A percentile compares a stretch with the other conserved stretches of the same genome.
phyloP scores from a whole-genome alignment of 2,797 vertebrate species.

The Coreius guichenoti region DNA sequence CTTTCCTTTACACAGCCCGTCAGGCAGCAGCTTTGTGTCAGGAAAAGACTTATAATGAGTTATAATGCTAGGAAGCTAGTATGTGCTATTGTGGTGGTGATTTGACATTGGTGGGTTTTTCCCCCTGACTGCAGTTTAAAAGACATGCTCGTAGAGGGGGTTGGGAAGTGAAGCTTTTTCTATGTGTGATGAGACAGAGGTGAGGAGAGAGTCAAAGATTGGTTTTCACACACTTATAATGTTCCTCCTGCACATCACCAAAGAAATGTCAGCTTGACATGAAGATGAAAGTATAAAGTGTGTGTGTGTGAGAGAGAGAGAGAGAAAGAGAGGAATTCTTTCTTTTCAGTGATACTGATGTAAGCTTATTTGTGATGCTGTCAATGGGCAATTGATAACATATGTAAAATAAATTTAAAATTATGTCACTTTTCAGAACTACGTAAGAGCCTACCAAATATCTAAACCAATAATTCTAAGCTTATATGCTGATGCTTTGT shows the following conservation, averaged over 20 bases:
- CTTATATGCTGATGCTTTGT: background rate
- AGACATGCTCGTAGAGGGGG: background rate
- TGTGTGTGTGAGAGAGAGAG: background rate
- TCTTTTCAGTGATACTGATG: background rate
- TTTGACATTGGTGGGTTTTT: background rate
- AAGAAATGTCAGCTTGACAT: constrained; percentile 16
- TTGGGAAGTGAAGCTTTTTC: background rate
- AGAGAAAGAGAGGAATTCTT: background rate
- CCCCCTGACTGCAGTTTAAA: background rate
- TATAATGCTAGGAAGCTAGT: constrained; percentile 26
- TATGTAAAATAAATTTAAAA: background rate
- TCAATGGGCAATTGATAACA: background rate
- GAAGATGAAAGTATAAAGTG: background rate
- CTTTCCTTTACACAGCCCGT: constrained; percentile 7
- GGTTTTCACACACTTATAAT: background rate
- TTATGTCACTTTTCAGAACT: background rate
- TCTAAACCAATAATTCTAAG: background rate
- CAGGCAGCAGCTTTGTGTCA: constrained; percentile 17
- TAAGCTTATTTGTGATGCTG: constrained; percentile 17
- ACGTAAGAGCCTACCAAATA: background rate
- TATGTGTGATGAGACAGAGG: background rate
- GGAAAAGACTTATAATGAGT: constrained; percentile 22
- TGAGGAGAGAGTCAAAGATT: constrained; percentile 8
- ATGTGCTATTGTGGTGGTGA: background rate
- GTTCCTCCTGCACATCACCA: background rate